phyloP scores from a whole-genome alignment of 2,113 vertebrate species.

The Poeciliopsis prolifica region DNA sequence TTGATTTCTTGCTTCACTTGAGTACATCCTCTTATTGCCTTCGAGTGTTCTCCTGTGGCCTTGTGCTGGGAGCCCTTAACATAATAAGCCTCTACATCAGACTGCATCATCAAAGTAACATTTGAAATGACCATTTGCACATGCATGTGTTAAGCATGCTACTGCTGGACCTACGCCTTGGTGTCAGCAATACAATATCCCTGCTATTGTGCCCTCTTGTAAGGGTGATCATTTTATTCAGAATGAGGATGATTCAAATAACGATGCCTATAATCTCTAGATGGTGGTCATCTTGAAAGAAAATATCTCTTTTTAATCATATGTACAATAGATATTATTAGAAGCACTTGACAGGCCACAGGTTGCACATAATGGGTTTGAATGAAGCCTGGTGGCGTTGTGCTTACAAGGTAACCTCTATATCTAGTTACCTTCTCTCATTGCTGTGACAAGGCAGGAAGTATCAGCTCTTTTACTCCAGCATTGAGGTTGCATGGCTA shows the following conservation, averaged over 20 bases:
- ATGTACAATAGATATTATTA: background rate
- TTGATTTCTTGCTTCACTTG: constrained; percentile 33
- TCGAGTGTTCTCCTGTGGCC: constrained; percentile 22
- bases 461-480: too few relatives aligned
- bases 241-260: background rate
- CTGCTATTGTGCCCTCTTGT: constrained; percentile 66
- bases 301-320: background rate
- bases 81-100: constrained; percentile 14
- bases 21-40: constrained; percentile 32
- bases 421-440: background rate
- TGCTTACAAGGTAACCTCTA: background rate
- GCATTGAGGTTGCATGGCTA: too few relatives aligned
- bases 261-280: background rate
- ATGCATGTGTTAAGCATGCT: constrained; percentile 44
- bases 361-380: background rate
- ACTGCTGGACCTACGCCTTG: constrained; percentile 32
- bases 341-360: background rate
- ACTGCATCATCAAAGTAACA: constrained; percentile 48
- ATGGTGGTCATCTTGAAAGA: background rate
- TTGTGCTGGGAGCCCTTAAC: constrained; percentile 38
- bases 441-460: background rate
- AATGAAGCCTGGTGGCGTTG: background rate
- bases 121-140: constrained; percentile 61
- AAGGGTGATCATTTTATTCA: constrained; percentile 52
- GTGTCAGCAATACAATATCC: constrained; percentile 63